Conservation (phyloP, 2,888 invertebrate species). For the Chrysopilus asiliformis region DNA sequence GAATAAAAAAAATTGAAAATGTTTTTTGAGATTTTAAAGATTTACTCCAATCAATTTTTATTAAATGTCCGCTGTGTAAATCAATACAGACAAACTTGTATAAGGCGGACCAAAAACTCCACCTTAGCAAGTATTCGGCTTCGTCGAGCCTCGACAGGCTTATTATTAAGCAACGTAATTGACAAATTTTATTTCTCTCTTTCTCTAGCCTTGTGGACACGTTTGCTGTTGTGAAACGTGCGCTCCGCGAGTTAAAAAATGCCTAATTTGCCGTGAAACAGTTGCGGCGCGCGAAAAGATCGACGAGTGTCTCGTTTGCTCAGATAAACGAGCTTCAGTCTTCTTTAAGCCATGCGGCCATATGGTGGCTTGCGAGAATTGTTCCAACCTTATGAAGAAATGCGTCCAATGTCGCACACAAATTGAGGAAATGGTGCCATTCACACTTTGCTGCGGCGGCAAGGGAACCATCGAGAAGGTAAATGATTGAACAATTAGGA, state of each 20-base stretch:
- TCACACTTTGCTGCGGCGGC: constrained; percentile 45
- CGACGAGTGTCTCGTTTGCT: constrained; percentile 93
- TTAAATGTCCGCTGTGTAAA: too few species aligned
- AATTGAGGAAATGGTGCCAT: constrained; percentile 54
- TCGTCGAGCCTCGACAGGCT: too few species aligned
- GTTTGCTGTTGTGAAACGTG: constrained; percentile 87
- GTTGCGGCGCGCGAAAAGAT: constrained; percentile 72
- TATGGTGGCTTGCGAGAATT: constrained; percentile 59
- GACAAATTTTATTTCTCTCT: constrained; percentile 2
- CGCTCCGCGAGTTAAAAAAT: constrained; percentile 83
- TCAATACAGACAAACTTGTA: too few species aligned
- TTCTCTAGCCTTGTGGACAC: constrained; percentile 69
- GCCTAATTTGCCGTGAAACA: constrained; percentile 79
- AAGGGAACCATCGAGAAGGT: constrained; percentile 31
- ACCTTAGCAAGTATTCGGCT: too few species aligned
- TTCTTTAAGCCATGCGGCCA: constrained; percentile 92
- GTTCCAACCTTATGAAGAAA: constrained; percentile 92
- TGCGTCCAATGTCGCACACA: constrained; percentile 89
- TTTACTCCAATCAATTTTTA: too few species aligned
- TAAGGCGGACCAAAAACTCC: too few species aligned
- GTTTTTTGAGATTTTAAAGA: too few species aligned
- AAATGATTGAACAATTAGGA: neutral
- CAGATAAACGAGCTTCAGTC: constrained; percentile 81
- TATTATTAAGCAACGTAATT: too few species aligned
- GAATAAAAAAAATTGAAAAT: too few species aligned